These are phyloP conservation scores for Gorsachius goisagi DNA, from an alignment of 2,113 vertebrate species.

Conservation along the genomic window DNA sequence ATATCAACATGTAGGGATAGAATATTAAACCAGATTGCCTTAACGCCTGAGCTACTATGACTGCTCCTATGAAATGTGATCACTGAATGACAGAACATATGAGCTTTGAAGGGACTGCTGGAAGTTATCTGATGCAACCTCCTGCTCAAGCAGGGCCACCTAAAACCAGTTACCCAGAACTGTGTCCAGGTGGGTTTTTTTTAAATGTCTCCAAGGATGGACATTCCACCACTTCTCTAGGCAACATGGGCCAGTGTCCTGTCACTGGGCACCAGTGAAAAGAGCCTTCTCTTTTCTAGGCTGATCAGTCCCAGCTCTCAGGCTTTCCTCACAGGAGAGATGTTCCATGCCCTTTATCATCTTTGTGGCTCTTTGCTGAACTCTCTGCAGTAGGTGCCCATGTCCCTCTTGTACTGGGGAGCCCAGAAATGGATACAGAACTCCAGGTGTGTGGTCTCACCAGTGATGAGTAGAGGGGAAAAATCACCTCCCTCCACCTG, in stretches of 20 bases:
- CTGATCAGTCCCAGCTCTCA: not conserved
- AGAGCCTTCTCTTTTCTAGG: not conserved
- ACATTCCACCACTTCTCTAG: not conserved
- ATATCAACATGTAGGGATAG: not conserved
- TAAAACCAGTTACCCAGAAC: not conserved
- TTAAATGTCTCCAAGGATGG: too few relatives aligned
- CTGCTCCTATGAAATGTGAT: not conserved
- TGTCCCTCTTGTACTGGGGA: not conserved
- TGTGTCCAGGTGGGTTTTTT: not conserved
- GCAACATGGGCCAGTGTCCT: not conserved
- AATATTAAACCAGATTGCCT: not conserved
- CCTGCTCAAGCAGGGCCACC: not conserved
- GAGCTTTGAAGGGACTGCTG: not conserved
- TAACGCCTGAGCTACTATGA: not conserved
- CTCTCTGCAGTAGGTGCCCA: not conserved
- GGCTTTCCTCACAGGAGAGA: not conserved
- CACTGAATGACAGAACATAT: not conserved
- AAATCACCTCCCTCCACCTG: not conserved
- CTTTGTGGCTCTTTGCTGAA: not conserved
- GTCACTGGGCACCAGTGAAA: not conserved
- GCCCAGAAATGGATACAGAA: not conserved
- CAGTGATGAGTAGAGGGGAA: not conserved
- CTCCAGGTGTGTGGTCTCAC: not conserved
- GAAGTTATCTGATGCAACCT: not conserved
- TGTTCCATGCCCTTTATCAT: not conserved